phyloP scores from a whole-genome alignment of 2,888 invertebrate genomes.

The Clepsis dumicolana region DNA sequence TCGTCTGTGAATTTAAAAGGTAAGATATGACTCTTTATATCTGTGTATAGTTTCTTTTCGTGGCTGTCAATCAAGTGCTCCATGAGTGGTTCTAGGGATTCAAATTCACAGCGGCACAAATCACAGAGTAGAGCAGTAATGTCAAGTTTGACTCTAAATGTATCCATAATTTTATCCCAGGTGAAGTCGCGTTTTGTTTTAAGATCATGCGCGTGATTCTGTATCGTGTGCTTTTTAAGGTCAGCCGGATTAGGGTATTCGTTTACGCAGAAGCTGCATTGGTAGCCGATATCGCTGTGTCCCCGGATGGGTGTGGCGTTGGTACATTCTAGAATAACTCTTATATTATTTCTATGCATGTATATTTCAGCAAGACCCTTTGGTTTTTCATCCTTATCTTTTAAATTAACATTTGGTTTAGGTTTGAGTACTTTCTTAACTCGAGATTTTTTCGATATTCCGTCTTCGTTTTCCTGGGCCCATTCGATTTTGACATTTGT shows the following conservation, averaged over 20 bases:
- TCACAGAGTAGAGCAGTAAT: conserved; percentile 53
- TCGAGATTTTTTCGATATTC: background rate
- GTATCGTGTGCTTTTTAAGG: conserved; percentile 58
- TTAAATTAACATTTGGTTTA: background rate
- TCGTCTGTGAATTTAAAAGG: conserved; percentile 55
- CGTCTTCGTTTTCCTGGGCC: background rate
- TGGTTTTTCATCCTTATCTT: conserved; percentile 1
- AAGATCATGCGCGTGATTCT: conserved; percentile 48
- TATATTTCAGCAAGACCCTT: background rate
- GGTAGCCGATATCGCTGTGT: conserved; percentile 51
- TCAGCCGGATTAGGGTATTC: conserved; percentile 49
- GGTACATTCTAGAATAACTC: conserved; percentile 36
- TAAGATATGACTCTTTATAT: conserved; percentile 59
- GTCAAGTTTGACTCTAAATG: conserved; percentile 55
- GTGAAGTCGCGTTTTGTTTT: conserved; percentile 52
- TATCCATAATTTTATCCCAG: conserved; percentile 52
- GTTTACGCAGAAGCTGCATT: conserved; percentile 51
- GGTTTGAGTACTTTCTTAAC: background rate
- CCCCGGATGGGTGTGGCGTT: conserved; percentile 50
- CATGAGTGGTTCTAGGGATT: conserved; percentile 47
- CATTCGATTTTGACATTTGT: conserved; percentile 6
- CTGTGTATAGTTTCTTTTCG: conserved; percentile 48
- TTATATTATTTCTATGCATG: conserved; percentile 35
- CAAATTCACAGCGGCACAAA: conserved; percentile 46
- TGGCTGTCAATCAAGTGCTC: conserved; percentile 51